Base-by-base conservation (phyloP, 1,140 invertebrate genomes). In the Aricia agestis region DNA sequence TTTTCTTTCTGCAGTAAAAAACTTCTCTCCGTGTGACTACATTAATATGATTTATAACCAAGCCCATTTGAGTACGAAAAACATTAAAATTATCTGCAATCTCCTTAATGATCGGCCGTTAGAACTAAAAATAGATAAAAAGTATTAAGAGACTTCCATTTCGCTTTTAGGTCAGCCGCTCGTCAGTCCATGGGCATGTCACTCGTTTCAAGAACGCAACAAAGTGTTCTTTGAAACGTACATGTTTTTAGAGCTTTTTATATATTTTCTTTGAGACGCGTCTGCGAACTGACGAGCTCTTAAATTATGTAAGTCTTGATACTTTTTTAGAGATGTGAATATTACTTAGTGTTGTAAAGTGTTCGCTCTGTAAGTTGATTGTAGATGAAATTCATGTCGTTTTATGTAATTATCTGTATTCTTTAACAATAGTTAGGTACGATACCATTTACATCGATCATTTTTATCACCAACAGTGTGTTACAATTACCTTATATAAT, bases 61-160 rank as follows among this genome's bases (percentile, higher is more conserved):
- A 36, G 36, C 0, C 36, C 36, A 36, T 36, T 36, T 6, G 36
- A 36, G 36, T 36, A 36, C 36, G 36, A 36, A 36, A 36, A 52
- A 52, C 13, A 52, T 52, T 52, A 52, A 13, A 52, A 52, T 52
- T 52, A 52, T 52, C 11, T 13, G 45, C 45, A 52, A 52, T 52
- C 13, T 52, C 13, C 45, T 52, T 52, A 52, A 52, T 52, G 45
- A 52, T 52, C 45, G 45, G 10, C 13, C 45, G 45, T 52, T 52
- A 52, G 45, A 52, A 52, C 45, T 52, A 52, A 52, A 52, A 52
- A 52, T 52, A 52, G 45, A 52, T 52, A 52, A 52, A 52, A 52
- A 52, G 45, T 13, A 52, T 52, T 52, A 52, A 52, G 45, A 52
- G 45, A 52, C 9, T 52, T 15, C 45, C 45, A 52, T 52, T 52